A percentile compares a stretch with the other conserved stretches of the same genome.
Evolutionary conservation across 2,797 vertebrate species (phyloP).

Genomic region (Pseudopleuronectes americanus): DNA sequence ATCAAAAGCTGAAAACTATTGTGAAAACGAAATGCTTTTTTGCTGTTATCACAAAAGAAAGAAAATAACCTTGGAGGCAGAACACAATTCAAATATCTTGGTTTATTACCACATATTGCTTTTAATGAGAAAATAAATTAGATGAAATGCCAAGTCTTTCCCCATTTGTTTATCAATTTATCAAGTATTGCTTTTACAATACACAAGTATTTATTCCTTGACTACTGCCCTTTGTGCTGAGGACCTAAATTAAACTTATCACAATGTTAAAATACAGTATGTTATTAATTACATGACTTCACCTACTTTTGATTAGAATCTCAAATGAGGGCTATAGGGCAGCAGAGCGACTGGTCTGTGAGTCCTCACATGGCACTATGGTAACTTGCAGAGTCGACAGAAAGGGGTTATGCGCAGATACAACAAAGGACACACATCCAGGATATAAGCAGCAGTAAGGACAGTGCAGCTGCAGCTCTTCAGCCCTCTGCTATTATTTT

Average conservation of each 20-base stretch:
- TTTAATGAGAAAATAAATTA: no score
- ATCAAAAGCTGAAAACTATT: no score
- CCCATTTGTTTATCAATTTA: background rate
- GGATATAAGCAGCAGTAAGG: constrained; percentile 37
- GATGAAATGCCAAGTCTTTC: no score
- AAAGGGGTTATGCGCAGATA: constrained; percentile 56
- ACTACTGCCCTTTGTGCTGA: background rate
- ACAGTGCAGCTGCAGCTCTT: constrained; percentile 37
- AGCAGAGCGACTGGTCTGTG: constrained; percentile 5
- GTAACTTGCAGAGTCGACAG: constrained; percentile 60
- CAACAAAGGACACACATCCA: constrained; percentile 31
- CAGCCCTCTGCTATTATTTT: constrained; percentile 59
- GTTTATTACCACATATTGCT: no score
- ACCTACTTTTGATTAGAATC: constrained; percentile 33
- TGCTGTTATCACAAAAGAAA: no score
- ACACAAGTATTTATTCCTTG: background rate
- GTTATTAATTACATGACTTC: constrained; percentile 49
- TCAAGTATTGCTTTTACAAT: background rate
- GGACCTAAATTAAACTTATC: constrained; percentile 33
- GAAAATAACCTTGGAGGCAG: background rate
- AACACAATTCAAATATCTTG: background rate
- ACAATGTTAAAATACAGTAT: constrained; percentile 22
- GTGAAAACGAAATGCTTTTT: no score
- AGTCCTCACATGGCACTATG: constrained; percentile 18
- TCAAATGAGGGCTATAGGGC: constrained; percentile 38